phyloP scores from a whole-genome alignment of 2,797 vertebrate genomes.

The Xenops minutus region DNA sequence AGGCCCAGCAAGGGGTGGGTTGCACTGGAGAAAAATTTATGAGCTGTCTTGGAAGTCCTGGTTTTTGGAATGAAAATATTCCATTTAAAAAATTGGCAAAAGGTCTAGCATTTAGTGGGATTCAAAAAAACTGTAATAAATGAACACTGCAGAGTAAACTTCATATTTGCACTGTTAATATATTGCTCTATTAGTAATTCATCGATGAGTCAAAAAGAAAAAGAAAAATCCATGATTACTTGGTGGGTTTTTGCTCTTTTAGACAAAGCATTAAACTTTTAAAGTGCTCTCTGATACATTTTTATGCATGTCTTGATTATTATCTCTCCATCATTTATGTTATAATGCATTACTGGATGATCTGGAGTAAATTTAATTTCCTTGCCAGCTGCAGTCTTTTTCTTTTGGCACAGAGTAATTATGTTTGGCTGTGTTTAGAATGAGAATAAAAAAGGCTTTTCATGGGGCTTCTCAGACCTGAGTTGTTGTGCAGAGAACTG shows the following conservation, averaged over 20 bases:
- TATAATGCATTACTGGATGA: conserved; percentile 53
- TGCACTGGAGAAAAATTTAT: background rate
- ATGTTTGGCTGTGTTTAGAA: conserved; percentile 49
- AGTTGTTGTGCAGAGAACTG: background rate
- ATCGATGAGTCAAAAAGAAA: background rate
- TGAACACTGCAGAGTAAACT: background rate
- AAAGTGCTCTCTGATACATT: background rate
- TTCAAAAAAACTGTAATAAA: background rate
- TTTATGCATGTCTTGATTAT: conserved; percentile 45
- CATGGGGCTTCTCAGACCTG: background rate
- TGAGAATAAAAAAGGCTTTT: conserved; percentile 54
- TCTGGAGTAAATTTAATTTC: conserved; percentile 68
- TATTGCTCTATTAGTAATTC: background rate
- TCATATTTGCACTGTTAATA: background rate
- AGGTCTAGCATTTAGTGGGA: background rate
- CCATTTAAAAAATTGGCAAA: background rate
- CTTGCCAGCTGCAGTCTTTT: conserved; percentile 57
- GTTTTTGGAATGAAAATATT: background rate
- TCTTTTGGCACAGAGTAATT: conserved; percentile 51
- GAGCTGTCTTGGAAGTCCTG: background rate
- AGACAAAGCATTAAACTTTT: conserved; percentile 12
- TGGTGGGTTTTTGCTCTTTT: background rate
- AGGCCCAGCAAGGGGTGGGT: background rate
- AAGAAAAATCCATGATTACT: background rate
- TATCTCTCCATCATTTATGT: conserved; percentile 52